Conservation (phyloP, 1,140 invertebrate genomes). For the Gonatopus flavifemur region DNA sequence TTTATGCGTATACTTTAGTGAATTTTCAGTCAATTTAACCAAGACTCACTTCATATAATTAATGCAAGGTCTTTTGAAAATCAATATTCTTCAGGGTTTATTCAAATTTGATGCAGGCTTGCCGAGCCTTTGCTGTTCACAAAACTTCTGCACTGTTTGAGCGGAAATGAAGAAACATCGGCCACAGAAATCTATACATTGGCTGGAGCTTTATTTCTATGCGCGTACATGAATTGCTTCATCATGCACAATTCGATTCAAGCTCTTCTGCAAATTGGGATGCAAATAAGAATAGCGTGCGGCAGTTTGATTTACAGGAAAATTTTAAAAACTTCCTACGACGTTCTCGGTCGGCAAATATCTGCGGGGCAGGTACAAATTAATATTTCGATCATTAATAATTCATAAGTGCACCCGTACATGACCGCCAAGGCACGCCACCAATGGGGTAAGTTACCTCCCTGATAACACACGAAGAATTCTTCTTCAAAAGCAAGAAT, state of each 20-base stretch:
- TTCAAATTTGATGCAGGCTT: slow-evolving; percentile 66
- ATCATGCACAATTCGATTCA: slow-evolving; percentile 80
- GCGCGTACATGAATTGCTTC: slow-evolving; percentile 70
- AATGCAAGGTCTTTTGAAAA: no score
- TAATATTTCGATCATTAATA: neutral
- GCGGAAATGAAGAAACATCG: slow-evolving; percentile 45
- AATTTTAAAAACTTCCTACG: slow-evolving; percentile 53
- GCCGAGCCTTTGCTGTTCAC: slow-evolving; percentile 74
- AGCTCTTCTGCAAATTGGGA: slow-evolving; percentile 71
- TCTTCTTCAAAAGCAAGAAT: no score
- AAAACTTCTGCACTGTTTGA: slow-evolving; percentile 71
- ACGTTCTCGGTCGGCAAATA: slow-evolving; percentile 36
- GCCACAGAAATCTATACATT: slow-evolving; percentile 67
- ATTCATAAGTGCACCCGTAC: neutral
- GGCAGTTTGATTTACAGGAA: slow-evolving; percentile 83
- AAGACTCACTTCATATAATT: no score
- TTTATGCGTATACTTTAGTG: no score
- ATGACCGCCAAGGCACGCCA: neutral
- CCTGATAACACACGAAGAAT: no score
- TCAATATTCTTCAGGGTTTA: no score
- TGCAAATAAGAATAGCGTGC: slow-evolving; percentile 77
- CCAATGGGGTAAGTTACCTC: no score
- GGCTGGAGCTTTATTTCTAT: slow-evolving; percentile 68
- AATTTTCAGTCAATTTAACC: no score
- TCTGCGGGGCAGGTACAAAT: slow-evolving; percentile 43